Evolutionary conservation across 1,140 invertebrate species (phyloP), one percentile per base, ranked within the genome.

Genomic region (Apis laboriosa): DNA sequence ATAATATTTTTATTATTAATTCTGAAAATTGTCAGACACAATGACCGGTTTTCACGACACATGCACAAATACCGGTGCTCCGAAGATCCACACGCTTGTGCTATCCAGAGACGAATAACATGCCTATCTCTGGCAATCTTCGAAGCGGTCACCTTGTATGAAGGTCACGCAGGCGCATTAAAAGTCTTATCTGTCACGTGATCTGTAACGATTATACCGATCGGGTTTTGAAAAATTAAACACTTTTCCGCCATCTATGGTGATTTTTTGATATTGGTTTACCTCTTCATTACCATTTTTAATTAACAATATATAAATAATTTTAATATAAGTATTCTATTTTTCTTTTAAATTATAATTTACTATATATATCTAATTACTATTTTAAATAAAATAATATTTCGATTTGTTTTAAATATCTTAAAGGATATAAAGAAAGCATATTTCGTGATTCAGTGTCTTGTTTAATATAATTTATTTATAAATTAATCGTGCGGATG

Each of bases 401-500:
- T 24, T 34, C 5, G 5, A 64, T 60, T 53, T 77, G 1, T 17
- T 8, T 11, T 7, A 1, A 34, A 60, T 43, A 56, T 34, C 11
- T 19, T 34, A 60, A 12, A 28, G 63, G 28, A 51, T 12, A 19
- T 17, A 51, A 66, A 79, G 51, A 74, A 55, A 80, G 58, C 19
- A 70, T 12, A 56, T 21, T 1, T 43, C 24, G n/a, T 9, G 56
- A n/a, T 77, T 74, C n/a, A 71, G 79, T 84, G 71, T 84, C 84
- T 92, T 91, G 91, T 91, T 93, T 91, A 92, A 93, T 94, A 93
- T 94, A 86, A 90, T 94, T 94, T 94, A 93, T 94, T 94, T 94
- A 94, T 94, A 93, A 94, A 94, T 94, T 93, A 94, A 94, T 94
- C 91, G 92, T 94, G 93, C 91, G 90, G 90, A 94, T 94, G 93